phyloP scores from a whole-genome alignment of 35 echinoderm and acorn worm genomes.

The Ophiothrix spiculata region DNA sequence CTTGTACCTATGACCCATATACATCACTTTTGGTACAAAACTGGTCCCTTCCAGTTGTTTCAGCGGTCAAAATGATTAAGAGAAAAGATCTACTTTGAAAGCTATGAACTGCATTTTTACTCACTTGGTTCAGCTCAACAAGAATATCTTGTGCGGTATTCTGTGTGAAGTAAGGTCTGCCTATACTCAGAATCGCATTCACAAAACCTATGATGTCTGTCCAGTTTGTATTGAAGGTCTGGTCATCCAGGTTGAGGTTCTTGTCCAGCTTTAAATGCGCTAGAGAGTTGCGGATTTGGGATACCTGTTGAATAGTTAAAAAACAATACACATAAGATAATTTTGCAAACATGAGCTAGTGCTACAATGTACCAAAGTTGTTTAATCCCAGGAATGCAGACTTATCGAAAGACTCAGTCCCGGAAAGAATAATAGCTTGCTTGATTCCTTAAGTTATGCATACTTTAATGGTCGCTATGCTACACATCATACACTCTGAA shows the following conservation, averaged over 20 bases:
- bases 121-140: too few relatives aligned
- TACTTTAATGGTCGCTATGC: neutral
- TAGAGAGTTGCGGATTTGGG: neutral
- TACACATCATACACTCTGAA: neutral
- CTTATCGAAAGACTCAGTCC: neutral
- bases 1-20: too few relatives aligned
- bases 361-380: neutral
- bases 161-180: neutral
- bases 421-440: too few relatives aligned
- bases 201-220: neutral
- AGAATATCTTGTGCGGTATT: neutral
- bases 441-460: neutral
- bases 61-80: too few relatives aligned
- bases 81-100: too few relatives aligned
- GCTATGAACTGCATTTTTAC: too few relatives aligned
- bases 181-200: neutral
- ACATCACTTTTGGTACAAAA: too few relatives aligned
- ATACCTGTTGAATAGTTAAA: neutral
- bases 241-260: neutral
- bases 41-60: too few relatives aligned
- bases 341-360: neutral
- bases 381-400: neutral
- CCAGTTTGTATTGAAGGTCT: neutral
- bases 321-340: neutral
- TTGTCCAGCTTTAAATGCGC: neutral